These are phyloP conservation scores for Torymus auratus DNA, from an alignment of 2,888 invertebrate species.

Conservation along the genomic window DNA sequence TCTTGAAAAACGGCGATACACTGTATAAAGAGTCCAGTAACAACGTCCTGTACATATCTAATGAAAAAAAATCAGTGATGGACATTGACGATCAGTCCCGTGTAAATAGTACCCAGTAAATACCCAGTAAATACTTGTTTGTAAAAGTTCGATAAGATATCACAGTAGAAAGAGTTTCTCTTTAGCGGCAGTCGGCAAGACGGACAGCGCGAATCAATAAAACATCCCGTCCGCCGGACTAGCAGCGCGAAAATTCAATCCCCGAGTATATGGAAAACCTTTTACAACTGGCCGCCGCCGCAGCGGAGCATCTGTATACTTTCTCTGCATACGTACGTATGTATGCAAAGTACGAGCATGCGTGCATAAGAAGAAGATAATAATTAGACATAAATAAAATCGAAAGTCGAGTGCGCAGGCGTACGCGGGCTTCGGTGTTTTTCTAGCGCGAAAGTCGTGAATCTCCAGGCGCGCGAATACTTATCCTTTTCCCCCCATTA, in stretches of 20 bases:
- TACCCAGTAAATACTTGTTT: no score
- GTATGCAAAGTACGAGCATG: neutral
- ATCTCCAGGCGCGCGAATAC: no score
- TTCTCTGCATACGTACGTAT: conserved; percentile 19
- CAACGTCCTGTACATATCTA: no score
- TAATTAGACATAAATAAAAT: conserved; percentile 37
- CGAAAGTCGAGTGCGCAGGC: conserved; percentile 17
- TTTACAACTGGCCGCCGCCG: conserved; percentile 3
- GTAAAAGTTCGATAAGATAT: no score
- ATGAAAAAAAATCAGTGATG: no score
- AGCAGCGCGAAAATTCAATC: conserved; percentile 13
- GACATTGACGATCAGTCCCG: no score
- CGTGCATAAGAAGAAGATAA: conserved; percentile 6
- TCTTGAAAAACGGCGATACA: no score
- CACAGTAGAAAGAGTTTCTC: no score
- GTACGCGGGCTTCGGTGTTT: neutral
- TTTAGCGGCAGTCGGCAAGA: no score
- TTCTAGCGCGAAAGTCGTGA: conserved; percentile 20
- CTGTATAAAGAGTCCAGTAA: no score
- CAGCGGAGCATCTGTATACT: neutral
- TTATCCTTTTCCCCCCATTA: conserved; percentile 17
- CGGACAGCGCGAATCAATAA: neutral
- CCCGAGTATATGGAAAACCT: neutral
- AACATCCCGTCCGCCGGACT: neutral
- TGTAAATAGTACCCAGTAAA: no score